These are phyloP conservation scores for Drosophila fungiperda DNA, from an alignment of 2,888 invertebrate species.

Conservation along the genomic window DNA sequence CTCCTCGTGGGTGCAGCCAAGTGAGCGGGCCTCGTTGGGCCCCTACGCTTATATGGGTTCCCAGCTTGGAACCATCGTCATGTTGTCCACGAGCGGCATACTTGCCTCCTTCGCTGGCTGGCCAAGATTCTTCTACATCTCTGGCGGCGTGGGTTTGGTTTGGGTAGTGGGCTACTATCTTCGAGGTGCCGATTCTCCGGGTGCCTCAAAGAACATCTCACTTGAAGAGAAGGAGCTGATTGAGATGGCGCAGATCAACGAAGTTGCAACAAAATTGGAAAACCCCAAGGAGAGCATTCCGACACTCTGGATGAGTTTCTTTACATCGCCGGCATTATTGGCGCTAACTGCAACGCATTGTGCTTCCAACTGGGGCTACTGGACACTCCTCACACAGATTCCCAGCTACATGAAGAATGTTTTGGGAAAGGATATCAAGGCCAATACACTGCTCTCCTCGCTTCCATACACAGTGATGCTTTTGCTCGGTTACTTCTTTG, in stretches of 20 bases:
- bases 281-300: slow-evolving; percentile 46
- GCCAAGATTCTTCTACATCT: slow-evolving; percentile 89
- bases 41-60: slow-evolving; percentile 87
- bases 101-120: slow-evolving; percentile 88
- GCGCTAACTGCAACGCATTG: slow-evolving; percentile 87
- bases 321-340: slow-evolving; percentile 87
- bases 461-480: slow-evolving; percentile 87
- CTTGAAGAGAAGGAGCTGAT: slow-evolving; percentile 89
- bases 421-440: slow-evolving; percentile 89
- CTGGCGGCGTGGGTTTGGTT: slow-evolving; percentile 86
- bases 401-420: slow-evolving; percentile 90
- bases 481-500: slow-evolving; percentile 87
- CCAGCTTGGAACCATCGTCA: slow-evolving; percentile 89
- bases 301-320: slow-evolving; percentile 88
- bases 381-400: slow-evolving; percentile 89
- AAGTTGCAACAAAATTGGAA: slow-evolving; percentile 38
- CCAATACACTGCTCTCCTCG: slow-evolving; percentile 86
- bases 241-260: slow-evolving; percentile 86
- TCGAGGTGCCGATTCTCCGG: slow-evolving; percentile 88
- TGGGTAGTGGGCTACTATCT: slow-evolving; percentile 86
- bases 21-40: slow-evolving; percentile 87
- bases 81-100: slow-evolving; percentile 90
- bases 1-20: slow-evolving; percentile 90
- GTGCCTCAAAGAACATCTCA: slow-evolving; percentile 87
- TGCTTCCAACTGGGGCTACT: slow-evolving; percentile 88